Percentiles rank a stretch among this genome's conserved stretches.
Evolutionary conservation across 2,888 invertebrate genomes (phyloP).

Genomic region (Mesorhabditis sp.): DNA sequence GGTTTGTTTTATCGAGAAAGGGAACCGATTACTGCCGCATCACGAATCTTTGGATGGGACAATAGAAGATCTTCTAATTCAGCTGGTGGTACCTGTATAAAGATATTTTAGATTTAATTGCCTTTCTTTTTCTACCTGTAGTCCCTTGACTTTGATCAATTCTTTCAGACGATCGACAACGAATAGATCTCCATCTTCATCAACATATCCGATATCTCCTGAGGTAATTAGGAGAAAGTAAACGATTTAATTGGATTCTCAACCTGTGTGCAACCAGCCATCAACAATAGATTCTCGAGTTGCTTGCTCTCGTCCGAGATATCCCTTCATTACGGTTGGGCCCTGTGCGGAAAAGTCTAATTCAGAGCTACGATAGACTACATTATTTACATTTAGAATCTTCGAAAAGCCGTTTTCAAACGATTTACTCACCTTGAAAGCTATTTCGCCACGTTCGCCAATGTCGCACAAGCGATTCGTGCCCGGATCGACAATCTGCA

Average conservation of each 20-base stretch:
- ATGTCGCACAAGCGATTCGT: slow-evolving; percentile 52
- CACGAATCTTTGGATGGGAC: slow-evolving; percentile 71
- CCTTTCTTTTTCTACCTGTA: slow-evolving; percentile 33
- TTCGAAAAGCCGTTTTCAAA: no score
- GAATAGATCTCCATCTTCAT: slow-evolving; percentile 36
- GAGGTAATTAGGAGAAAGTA: background rate
- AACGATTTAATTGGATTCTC: no score
- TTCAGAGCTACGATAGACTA: no score
- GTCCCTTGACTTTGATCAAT: slow-evolving; percentile 54
- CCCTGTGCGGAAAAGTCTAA: slow-evolving; percentile 68
- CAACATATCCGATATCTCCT: slow-evolving; percentile 38
- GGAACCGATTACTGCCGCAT: slow-evolving; percentile 74
- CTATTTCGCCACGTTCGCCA: slow-evolving; percentile 72
- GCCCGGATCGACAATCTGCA: slow-evolving; percentile 30
- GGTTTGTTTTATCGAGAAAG: no score
- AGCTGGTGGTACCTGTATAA: slow-evolving; percentile 74
- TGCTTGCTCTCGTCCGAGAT: slow-evolving; percentile 73
- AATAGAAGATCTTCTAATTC: slow-evolving; percentile 78
- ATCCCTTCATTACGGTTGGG: slow-evolving; percentile 74
- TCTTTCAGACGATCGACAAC: slow-evolving; percentile 54
- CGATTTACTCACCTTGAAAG: background rate
- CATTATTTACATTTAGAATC: no score
- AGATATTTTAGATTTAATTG: background rate
- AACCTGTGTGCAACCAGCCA: slow-evolving; percentile 73
- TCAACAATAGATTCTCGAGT: slow-evolving; percentile 71